Evolutionary conservation across 2,888 invertebrate species (phyloP).

Genomic region (Saturnia pavonia): DNA sequence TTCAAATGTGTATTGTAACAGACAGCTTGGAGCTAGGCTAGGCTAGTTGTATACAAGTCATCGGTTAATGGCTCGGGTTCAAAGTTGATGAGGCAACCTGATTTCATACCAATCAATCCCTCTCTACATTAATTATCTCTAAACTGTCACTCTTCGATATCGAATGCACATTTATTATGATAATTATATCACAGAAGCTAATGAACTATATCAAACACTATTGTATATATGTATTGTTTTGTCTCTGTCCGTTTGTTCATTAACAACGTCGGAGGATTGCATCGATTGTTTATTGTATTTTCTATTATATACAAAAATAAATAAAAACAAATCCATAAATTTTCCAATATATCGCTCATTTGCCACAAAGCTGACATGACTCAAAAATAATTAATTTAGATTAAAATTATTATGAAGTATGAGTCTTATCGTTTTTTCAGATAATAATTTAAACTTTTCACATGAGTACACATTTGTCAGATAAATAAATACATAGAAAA

Average conservation of each 20-base stretch:
- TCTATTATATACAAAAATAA: neutral
- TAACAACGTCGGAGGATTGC: neutral
- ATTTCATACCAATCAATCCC: conserved; percentile 22
- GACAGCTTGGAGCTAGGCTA: conserved; percentile 30
- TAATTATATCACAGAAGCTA: conserved; percentile 11
- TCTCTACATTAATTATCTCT: conserved; percentile 14
- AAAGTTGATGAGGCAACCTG: conserved; percentile 27
- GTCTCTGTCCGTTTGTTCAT: neutral
- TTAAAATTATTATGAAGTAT: no score
- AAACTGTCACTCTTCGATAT: conserved; percentile 19
- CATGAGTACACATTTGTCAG: no score
- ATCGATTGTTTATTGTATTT: neutral
- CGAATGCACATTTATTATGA: conserved; percentile 18
- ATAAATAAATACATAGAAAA: no score
- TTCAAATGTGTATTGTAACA: neutral
- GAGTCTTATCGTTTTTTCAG: no score
- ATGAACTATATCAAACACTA: conserved; percentile 16
- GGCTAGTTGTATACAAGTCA: conserved; percentile 18
- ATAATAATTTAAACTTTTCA: no score
- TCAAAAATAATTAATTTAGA: no score
- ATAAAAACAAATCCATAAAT: neutral
- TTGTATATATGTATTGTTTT: neutral
- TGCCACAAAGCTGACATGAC: no score
- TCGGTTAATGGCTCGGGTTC: conserved; percentile 27
- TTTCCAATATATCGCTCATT: no score